Base-by-base conservation (phyloP, 2,113 vertebrate genomes). In the Myotis yumanensis region DNA sequence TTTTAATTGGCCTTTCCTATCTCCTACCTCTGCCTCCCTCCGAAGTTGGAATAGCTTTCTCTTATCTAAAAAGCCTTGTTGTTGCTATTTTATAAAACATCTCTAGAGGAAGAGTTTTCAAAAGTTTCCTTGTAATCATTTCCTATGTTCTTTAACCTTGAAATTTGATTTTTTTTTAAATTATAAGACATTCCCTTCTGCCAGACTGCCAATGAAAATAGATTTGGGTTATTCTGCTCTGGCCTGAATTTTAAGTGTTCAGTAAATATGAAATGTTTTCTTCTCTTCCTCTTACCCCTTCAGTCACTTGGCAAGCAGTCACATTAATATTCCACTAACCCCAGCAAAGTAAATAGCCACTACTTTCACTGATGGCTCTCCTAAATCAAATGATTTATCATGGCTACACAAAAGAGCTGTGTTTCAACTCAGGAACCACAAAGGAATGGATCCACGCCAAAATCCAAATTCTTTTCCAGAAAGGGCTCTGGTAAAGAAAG, bases 321-420 rank as follows among this genome's bases (percentile, higher is more conserved):
- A 75, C 92, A 90, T 59, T 86, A 89, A 91, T 71, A 93, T 72
- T 79, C 84, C 69, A 66, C 75, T 37, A 89, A 37, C 30, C 35
- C 72, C 12, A 80, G 23, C 57, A 85, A 92, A 85, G 72, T 66
- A 80, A 95, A 95, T 28, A 93, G 76, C 43, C 82, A 48, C 52
- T 66, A 83, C 90, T 90, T 46, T 64, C 89, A 90, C 51, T 62
- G 48, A 92, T 32, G 37, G 68, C 40, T 72, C 81, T 92, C 81
- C 35, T 90, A 92, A 88, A 85, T 90, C 72, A 95, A 89, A 94
- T 71, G 64, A 97, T 72, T 57, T 52, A 80, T 64, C 43, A 91
- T 54, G 16, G 57, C 46, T 92, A 20, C 76, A 66, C 59, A 32
- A 77, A 93, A 93, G 32, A 76, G 7, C 54, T 37, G 35, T 43